Evolutionary conservation across 2,888 invertebrate species (phyloP).

Genomic region (Dasysyrphus tricinctus): DNA sequence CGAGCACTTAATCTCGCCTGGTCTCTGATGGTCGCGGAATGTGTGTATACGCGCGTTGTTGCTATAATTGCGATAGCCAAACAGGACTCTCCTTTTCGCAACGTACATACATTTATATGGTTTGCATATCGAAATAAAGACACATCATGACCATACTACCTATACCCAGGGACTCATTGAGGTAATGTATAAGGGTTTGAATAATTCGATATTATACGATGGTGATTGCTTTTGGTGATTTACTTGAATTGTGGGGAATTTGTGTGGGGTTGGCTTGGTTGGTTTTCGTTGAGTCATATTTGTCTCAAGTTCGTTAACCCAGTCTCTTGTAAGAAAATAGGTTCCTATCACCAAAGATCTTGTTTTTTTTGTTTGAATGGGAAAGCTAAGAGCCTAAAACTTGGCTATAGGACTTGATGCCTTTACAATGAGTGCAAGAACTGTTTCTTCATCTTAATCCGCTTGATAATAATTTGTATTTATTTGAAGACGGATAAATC

Average conservation of each 20-base stretch:
- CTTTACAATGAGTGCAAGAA: no score
- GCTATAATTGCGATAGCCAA: slow-evolving; percentile 15
- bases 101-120: background rate
- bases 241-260: slow-evolving; percentile 29
- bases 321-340: background rate
- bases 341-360: background rate
- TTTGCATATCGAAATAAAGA: slow-evolving; percentile 65
- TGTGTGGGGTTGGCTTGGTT: slow-evolving; percentile 27
- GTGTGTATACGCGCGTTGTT: slow-evolving; percentile 30
- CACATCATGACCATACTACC: slow-evolving; percentile 35
- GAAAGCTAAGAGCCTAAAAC: background rate
- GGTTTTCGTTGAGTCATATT: slow-evolving; percentile 6
- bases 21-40: slow-evolving; percentile 35
- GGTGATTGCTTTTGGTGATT: slow-evolving; percentile 59
- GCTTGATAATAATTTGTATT: no score
- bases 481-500: no score
- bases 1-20: slow-evolving; percentile 79
- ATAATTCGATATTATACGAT: background rate
- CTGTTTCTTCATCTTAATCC: no score
- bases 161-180: slow-evolving; percentile 41
- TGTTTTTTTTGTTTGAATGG: background rate
- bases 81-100: slow-evolving; percentile 7
- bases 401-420: background rate
- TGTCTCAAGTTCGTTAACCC: background rate
- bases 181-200: slow-evolving; percentile 21